Evolutionary conservation across 2,888 invertebrate genomes (phyloP).

Genomic region (Congeria kusceri): DNA sequence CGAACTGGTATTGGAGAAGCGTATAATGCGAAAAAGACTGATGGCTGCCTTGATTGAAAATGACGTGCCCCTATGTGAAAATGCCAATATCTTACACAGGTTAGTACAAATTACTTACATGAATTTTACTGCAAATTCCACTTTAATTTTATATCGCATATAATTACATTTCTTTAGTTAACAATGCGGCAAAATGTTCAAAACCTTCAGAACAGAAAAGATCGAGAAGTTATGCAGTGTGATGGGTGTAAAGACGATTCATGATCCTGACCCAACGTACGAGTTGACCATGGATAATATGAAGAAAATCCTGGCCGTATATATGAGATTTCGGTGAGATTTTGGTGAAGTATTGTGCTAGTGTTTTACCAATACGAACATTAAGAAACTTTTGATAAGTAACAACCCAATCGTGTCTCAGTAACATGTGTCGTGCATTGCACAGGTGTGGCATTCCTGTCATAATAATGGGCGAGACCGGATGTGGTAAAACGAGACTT

Average conservation of each 20-base stretch:
- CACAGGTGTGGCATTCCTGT: conserved; percentile 54
- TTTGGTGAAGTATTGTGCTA: too few relatives aligned
- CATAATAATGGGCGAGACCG: conserved; percentile 74
- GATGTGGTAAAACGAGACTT: conserved; percentile 73
- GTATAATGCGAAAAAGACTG: conserved; percentile 72
- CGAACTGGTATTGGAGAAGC: conserved; percentile 64
- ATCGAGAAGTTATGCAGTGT: neutral
- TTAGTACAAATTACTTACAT: conserved; percentile 38
- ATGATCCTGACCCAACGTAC: conserved; percentile 81
- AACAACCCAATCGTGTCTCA: too few relatives aligned
- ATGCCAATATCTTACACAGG: conserved; percentile 78
- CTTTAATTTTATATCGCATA: too few relatives aligned
- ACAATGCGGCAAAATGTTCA: too few relatives aligned
- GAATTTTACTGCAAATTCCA: too few relatives aligned
- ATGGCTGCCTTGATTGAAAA: conserved; percentile 73
- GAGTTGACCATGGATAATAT: conserved; percentile 83
- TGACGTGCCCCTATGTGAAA: conserved; percentile 76
- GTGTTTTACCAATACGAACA: too few relatives aligned
- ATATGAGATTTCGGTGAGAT: conserved; percentile 80
- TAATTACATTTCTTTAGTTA: too few relatives aligned
- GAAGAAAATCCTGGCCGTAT: conserved; percentile 83
- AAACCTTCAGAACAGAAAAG: neutral
- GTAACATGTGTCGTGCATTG: too few relatives aligned
- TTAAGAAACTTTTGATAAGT: too few relatives aligned
- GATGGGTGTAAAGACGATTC: conserved; percentile 68